Base-by-base conservation (phyloP, 2,797 vertebrate genomes). In the Crocodylus rhombifer region DNA sequence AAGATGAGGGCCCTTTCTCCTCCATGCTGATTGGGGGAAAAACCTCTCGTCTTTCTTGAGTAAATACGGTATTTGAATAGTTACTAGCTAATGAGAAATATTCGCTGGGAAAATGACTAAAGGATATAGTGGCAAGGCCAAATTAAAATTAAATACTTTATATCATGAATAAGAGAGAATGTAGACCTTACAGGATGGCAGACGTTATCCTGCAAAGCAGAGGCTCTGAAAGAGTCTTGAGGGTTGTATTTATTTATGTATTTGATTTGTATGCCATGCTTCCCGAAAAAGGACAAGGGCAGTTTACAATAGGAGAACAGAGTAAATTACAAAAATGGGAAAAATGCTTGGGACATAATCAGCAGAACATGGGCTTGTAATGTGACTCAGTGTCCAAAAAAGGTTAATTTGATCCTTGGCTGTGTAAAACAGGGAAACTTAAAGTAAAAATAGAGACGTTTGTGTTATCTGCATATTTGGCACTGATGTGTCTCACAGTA, bases 171-270 rank as follows among this genome's bases (percentile, higher is more conserved):
- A 10, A 51, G 42, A 79, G 51, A 92, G 42, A 91, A 80, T 67
- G n/a, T 36, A 62, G 23, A 21, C 93, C 61, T 87, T 87, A 77
- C 0, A 0, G 71, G 63, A 28, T 90, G 88, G 74, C 1, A 0
- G 42, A 51, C 57, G 92, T 91, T 84, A 75, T 89, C 85, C 71
- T 92, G 73, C 56, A 89, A 91, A 5, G 1, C 28, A 86, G n/a
- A 62, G 86, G 67, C 42, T 51, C 42, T 75, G 87, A 86, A 81
- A 61, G 73, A 8, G 71, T 84, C 94, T 94, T 95, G 93, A 95
- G 92, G 86, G 94, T 93, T 51, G 42, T 51, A 51, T 51, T 51
- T 51, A 51, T 9, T 51, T 51, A 51, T 51, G 10, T 51, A 51
- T 51, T 51, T 51, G 42, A 51, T 51, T 51, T 51, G 42, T 51